Conservation (phyloP, 2,888 invertebrate genomes). For the Julus scanicus region DNA sequence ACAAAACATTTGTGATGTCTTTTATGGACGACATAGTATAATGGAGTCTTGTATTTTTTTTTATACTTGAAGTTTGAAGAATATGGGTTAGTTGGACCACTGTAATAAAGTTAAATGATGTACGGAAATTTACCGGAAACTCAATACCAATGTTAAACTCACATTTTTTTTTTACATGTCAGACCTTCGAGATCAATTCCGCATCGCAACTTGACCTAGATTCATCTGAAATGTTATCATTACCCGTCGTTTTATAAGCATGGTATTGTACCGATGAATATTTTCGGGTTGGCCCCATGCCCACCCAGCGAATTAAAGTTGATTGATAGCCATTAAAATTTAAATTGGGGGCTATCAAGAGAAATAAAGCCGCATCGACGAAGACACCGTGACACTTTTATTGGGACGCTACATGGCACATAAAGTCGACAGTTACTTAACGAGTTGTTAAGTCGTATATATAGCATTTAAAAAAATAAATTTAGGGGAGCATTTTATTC, state of each 20-base stretch:
- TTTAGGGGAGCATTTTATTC: neutral
- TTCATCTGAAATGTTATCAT: neutral
- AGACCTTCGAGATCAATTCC: neutral
- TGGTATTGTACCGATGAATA: neutral
- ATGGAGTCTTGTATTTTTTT: too few species aligned
- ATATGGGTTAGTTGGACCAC: too few species aligned
- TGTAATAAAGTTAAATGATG: neutral
- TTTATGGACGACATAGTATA: too few species aligned
- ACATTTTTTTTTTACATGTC: neutral
- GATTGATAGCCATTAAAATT: conserved; percentile 35
- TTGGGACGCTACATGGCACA: neutral
- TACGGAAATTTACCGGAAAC: neutral
- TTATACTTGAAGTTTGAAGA: too few species aligned
- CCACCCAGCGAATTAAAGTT: neutral
- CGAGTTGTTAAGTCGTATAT: neutral
- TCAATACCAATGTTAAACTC: neutral
- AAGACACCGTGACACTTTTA: neutral
- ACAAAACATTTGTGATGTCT: too few species aligned
- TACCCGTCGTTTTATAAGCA: neutral
- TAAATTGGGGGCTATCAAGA: neutral
- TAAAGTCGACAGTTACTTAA: neutral
- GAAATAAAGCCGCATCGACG: conserved; percentile 7
- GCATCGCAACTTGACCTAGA: neutral
- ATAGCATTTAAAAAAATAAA: neutral
- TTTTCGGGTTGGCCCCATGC: neutral